Conservation (phyloP, 1,140 invertebrate genomes). For the Chlorops oryzae region DNA sequence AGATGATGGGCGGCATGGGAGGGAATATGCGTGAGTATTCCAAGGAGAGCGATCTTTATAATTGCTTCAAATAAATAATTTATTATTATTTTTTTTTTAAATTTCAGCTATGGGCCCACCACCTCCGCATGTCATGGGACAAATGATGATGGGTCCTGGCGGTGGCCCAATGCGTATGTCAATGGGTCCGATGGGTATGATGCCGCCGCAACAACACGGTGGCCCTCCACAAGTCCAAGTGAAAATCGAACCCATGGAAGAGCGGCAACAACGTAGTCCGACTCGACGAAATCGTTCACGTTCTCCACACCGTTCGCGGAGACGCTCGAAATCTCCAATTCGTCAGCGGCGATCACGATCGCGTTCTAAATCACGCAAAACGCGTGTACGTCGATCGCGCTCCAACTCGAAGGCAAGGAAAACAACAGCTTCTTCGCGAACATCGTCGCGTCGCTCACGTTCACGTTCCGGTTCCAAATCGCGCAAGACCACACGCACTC, state of each 20-base stretch:
- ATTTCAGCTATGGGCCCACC: conserved; percentile 40
- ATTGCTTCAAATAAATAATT: not conserved
- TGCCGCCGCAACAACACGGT: conserved; percentile 16
- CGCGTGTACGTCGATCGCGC: too few relatives aligned
- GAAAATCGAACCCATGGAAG: too few relatives aligned
- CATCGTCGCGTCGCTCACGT: too few relatives aligned
- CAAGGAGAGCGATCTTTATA: not conserved
- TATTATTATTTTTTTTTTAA: not conserved
- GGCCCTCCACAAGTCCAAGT: conserved; percentile 7
- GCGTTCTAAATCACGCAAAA: too few relatives aligned
- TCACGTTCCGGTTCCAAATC: too few relatives aligned
- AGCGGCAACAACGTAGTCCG: conserved; percentile 18
- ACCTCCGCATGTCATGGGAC: conserved; percentile 32
- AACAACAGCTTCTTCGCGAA: too few relatives aligned
- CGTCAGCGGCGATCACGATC: too few relatives aligned
- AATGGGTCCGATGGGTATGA: conserved; percentile 29
- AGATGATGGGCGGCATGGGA: conserved; percentile 36
- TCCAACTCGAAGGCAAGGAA: too few relatives aligned
- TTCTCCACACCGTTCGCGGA: too few relatives aligned
- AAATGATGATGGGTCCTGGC: conserved; percentile 25
- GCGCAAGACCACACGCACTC: conserved; percentile 49
- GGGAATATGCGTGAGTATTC: conserved; percentile 39
- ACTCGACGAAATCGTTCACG: too few relatives aligned
- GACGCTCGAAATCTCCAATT: too few relatives aligned
- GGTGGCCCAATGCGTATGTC: conserved; percentile 25